Evolutionary conservation across 2,113 vertebrate species (phyloP).

Genomic region (Lamprologus sp.): DNA sequence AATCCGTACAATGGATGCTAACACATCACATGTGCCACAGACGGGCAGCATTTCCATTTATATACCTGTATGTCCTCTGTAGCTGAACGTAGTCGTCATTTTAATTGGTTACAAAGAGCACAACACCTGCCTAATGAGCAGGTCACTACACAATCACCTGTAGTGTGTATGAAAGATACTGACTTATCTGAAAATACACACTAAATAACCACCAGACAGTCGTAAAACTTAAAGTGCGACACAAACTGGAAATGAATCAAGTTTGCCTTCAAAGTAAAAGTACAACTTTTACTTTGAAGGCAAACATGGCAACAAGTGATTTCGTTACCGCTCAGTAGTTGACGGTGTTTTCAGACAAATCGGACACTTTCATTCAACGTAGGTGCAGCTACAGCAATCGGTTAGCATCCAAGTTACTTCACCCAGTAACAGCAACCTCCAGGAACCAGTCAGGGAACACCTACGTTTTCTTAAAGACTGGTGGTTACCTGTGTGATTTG

Average conservation of each 20-base stretch:
- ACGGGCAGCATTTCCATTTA: not conserved
- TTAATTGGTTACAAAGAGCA: not conserved
- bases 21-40: not conserved
- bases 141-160: not conserved
- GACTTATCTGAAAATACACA: not conserved
- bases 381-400: not conserved
- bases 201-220: accelerated
- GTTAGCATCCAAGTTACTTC: not conserved
- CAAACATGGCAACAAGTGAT: not conserved
- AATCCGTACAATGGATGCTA: not conserved
- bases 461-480: accelerated
- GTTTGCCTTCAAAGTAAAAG: not conserved
- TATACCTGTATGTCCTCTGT: not conserved
- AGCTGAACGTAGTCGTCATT: not conserved
- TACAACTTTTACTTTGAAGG: not conserved
- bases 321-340: accelerated
- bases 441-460: not conserved
- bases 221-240: not conserved
- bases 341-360: not conserved
- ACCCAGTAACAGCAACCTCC: not conserved
- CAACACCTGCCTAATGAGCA: not conserved
- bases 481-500: not conserved
- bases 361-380: accelerated
- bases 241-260: not conserved
- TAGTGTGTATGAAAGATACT: not conserved